A percentile compares a stretch with the other conserved stretches of the same genome.
Conservation (phyloP, 1,140 invertebrate genomes). For the Lordiphosa clarofinis region DNA sequence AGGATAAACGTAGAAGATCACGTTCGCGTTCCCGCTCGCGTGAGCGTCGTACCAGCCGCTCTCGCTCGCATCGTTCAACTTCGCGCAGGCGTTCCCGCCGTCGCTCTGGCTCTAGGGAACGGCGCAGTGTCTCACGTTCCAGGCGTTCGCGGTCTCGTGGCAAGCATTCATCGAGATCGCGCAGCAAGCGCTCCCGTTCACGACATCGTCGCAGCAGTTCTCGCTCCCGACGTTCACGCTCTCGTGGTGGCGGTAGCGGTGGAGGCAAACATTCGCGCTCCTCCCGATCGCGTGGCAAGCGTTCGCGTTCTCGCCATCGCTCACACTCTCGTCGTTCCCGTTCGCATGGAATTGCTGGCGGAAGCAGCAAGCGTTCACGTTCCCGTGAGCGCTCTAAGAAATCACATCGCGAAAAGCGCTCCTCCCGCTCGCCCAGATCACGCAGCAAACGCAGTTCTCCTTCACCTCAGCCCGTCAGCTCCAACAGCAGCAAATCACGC, state of each 20-base stretch:
- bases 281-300: constrained; percentile 78
- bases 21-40: constrained; percentile 82
- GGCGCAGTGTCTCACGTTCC: constrained; percentile 80
- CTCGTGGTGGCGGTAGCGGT: constrained; percentile 39
- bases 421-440: constrained; percentile 67
- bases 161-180: constrained; percentile 63
- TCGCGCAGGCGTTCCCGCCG: constrained; percentile 81
- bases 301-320: constrained; percentile 80
- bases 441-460: constrained; percentile 73
- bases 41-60: constrained; percentile 83
- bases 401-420: constrained; percentile 70
- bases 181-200: constrained; percentile 82
- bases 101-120: constrained; percentile 68
- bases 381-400: constrained; percentile 80
- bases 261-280: constrained; percentile 52
- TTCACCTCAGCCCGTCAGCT: constrained; percentile 42
- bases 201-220: constrained; percentile 69
- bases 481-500: constrained; percentile 50
- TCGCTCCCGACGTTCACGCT: constrained; percentile 68
- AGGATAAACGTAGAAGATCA: constrained; percentile 87
- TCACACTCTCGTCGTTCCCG: constrained; percentile 57
- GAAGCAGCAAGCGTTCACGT: constrained; percentile 35
- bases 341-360: constrained; percentile 26
- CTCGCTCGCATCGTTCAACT: constrained; percentile 83
- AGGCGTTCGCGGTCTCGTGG: constrained; percentile 82